Evolutionary conservation across 2,888 invertebrate species (phyloP), one percentile per base, ranked within the genome.

Genomic region (Calameuta filiformis): DNA sequence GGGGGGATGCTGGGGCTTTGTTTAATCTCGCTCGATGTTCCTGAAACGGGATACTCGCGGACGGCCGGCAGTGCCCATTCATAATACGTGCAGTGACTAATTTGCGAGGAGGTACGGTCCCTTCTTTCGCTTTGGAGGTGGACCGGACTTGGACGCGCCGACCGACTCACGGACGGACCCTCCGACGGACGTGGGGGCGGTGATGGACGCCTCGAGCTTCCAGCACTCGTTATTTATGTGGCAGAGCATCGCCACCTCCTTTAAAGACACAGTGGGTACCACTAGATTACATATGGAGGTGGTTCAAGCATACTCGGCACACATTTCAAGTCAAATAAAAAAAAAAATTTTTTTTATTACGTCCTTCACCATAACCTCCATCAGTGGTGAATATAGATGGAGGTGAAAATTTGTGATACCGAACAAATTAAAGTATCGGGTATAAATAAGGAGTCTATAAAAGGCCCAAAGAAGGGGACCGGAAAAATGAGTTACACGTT

Each of bases 181-280:
- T 77, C 81, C 68, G 83, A 85, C 79, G 85, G 81, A 81, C 82
- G 85, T 85, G 89, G 85, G 83, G 88, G 88, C 88, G 89, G 86
- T 89, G 89, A 90, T 89, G 89, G 87, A 89, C 89, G 88, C 85
- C 85, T 80, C 81, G 81, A 82, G 86, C 88, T 85, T 81, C 85
- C 86, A 86, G 81, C 85, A 81, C 82, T 79, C 81, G 83, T 87
- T 88, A 89, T 90, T 90, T 88, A 88, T 86, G 83, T 85, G 84
- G 79, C 83, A 81, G 83, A 79, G 82, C 80, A 87, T 86, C 84
- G 86, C 85, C 85, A 86, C 84, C 82, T 85, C 81, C 81, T 81
- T 76, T 81, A 56, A 56, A 56, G 56, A 56, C 56, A 56, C 56
- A 56, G 23, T 56, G 56, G 23, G 56, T 56, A 56, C 56, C 56